A percentile compares a stretch with the other conserved stretches of the same genome.
Conservation (phyloP, 2,797 vertebrate species). For the Sphaeramia orbicularis region DNA sequence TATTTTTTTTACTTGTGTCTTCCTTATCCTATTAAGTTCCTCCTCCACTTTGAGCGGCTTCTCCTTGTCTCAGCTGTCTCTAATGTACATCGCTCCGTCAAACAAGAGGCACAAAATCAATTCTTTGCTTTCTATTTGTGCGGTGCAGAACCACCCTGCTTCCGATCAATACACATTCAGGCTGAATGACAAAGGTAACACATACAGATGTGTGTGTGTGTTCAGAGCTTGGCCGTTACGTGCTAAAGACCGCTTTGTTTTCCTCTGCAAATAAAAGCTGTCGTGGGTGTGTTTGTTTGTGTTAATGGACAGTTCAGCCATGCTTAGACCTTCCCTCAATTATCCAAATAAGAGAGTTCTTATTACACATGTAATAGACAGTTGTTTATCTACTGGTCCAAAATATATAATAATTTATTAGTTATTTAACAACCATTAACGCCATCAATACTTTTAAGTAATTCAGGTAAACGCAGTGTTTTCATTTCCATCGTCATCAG, state of each 20-base stretch:
- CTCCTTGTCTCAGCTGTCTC: conserved; percentile 60
- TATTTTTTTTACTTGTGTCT: conserved; percentile 11
- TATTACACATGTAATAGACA: no score
- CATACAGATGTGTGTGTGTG: conserved; percentile 32
- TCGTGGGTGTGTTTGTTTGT: conserved; percentile 4
- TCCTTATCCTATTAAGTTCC: conserved; percentile 37
- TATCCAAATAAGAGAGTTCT: conserved; percentile 8
- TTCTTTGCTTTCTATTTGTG: conserved; percentile 67
- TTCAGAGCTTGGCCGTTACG: conserved; percentile 18
- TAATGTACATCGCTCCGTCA: conserved; percentile 68
- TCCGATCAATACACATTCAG: conserved; percentile 65
- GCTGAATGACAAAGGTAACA: conserved; percentile 60
- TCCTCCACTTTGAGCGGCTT: conserved; percentile 24
- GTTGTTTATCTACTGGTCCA: no score
- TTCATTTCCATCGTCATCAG: no score
- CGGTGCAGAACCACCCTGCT: conserved; percentile 39
- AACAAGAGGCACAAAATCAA: conserved; percentile 73
- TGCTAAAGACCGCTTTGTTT: conserved; percentile 21
- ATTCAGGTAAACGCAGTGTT: no score
- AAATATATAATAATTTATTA: no score
- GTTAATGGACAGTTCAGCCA: not conserved
- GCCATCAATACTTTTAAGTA: no score
- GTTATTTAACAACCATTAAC: no score
- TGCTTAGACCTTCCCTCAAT: not conserved
- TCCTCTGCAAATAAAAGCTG: conserved; percentile 8